Evolutionary conservation across 1,140 invertebrate species (phyloP).

Genomic region (Grapholita molesta): DNA sequence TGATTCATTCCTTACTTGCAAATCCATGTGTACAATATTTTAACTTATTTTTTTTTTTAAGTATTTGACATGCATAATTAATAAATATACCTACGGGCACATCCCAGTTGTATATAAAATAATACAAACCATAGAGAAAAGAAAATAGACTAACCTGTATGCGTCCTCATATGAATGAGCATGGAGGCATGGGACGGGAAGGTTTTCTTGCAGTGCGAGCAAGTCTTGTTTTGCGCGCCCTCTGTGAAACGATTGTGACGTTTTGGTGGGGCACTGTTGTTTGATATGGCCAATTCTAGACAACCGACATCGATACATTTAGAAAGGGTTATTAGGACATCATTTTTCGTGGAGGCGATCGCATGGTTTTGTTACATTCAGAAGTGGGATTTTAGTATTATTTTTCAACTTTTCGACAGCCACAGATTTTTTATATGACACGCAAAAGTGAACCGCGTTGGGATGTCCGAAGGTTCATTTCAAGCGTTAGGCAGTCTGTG

Average conservation of each 20-base stretch:
- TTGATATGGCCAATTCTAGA: conserved; percentile 87
- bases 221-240: conserved; percentile 83
- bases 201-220: conserved; percentile 85
- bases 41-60: no score
- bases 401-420: neutral
- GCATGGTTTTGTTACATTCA: neutral
- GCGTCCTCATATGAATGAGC: conserved; percentile 85
- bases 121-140: no score
- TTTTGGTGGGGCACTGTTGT: conserved; percentile 83
- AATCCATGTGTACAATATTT: no score
- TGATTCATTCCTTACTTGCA: no score
- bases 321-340: conserved; percentile 34
- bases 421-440: no score
- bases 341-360: neutral
- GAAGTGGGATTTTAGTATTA: neutral
- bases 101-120: no score
- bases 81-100: no score
- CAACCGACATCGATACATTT: conserved; percentile 73
- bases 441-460: no score
- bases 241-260: conserved; percentile 79
- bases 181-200: conserved; percentile 88
- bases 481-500: no score
- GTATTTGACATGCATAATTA: no score
- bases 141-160: no score
- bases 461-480: no score